Conservation (phyloP, 2,888 invertebrate species). For the Apodemia zela region DNA sequence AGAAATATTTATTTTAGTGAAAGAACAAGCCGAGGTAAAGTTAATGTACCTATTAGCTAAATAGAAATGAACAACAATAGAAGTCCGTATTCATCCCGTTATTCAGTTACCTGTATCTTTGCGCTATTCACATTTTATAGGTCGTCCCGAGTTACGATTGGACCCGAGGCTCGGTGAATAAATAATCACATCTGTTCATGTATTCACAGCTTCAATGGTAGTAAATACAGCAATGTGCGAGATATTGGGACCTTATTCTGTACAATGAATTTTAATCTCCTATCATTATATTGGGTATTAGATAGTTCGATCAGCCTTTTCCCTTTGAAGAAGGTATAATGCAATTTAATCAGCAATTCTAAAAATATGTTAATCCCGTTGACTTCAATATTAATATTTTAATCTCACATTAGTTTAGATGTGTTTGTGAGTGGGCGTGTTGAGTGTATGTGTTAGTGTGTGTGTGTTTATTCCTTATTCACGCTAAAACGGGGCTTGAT, state of each 20-base stretch:
- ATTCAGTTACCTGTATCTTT: conserved; percentile 1
- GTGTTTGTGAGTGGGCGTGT: background rate
- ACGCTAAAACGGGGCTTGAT: too few relatives aligned
- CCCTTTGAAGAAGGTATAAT: background rate
- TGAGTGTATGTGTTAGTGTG: too few relatives aligned
- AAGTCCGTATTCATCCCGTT: background rate
- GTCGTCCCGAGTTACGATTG: conserved; percentile 6
- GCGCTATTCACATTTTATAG: conserved; percentile 1
- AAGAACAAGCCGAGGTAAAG: too few relatives aligned
- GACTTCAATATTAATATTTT: background rate
- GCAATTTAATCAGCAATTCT: too few relatives aligned
- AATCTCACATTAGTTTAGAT: background rate
- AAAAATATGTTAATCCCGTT: background rate
- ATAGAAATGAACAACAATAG: background rate
- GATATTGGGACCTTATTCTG: conserved; percentile 21
- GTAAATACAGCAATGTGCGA: conserved; percentile 17
- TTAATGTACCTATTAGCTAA: background rate
- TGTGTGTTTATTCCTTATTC: too few relatives aligned
- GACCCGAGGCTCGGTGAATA: background rate
- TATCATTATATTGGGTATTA: background rate
- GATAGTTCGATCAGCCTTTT: background rate
- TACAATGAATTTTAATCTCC: background rate
- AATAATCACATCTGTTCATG: background rate
- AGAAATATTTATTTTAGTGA: too few relatives aligned
- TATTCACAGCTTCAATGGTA: background rate